phyloP scores from a whole-genome alignment of 35 echinoderm and acorn worm genomes.

The Patiria miniata region DNA sequence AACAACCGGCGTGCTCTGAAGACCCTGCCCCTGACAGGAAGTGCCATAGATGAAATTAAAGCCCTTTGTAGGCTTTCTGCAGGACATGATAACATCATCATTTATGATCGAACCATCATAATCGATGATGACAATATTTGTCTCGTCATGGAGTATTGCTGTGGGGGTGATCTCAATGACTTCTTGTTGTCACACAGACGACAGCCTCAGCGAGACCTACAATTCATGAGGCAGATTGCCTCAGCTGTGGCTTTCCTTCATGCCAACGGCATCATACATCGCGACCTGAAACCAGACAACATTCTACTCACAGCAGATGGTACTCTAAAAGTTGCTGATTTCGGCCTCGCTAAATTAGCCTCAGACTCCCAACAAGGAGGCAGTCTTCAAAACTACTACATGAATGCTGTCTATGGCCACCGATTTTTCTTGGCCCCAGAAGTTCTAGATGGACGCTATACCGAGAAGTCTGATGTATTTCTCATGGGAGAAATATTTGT shows the following conservation, averaged over 20 bases:
- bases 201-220: not conserved
- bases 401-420: not conserved
- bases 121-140: not conserved
- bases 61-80: not conserved
- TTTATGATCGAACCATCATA: not conserved
- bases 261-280: not conserved
- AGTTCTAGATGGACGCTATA: not conserved
- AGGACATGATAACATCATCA: not conserved
- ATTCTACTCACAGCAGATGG: not conserved
- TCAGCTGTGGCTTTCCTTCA: not conserved
- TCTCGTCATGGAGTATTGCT: not conserved
- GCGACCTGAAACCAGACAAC: slow-evolving; percentile 12
- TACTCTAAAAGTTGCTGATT: not conserved
- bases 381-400: too few relatives aligned
- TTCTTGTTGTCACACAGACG: not conserved
- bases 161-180: not conserved
- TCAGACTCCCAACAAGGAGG: not conserved
- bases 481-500: not conserved
- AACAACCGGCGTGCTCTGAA: not conserved
- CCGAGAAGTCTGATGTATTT: not conserved
- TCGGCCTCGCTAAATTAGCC: not conserved
- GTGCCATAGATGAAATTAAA: not conserved
- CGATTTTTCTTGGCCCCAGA: not conserved
- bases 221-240: slow-evolving; percentile 43
- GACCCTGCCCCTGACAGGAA: not conserved